Evolutionary conservation across 2,888 invertebrate species (phyloP), one percentile per base, ranked within the genome.

Genomic region (Caenorhabditis wallacei): DNA sequence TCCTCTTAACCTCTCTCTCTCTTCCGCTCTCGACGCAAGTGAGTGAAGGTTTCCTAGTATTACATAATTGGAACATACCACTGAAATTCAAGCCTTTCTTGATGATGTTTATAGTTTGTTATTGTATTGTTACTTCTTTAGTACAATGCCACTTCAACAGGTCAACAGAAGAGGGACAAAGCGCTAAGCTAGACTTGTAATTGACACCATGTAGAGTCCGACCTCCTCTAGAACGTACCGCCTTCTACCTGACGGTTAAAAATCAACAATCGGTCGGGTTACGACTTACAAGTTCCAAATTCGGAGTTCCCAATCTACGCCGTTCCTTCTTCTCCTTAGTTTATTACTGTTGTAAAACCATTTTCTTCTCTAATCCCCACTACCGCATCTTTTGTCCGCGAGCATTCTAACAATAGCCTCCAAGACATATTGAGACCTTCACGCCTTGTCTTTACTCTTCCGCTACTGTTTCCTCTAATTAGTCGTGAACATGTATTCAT

Each of bases 41-140:
- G 30, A 37, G 57, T 57, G 66, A 51, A 63, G 63, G 24, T 54
- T 69, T 24, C 22, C n/a, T 61, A 59, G 66, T 30, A 63, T 69
- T 78, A 78, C 78, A 78, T 78, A 78, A 78, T 78, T 78, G 78
- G 78, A 78, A 78, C 76, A 75, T 22, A 61, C n/a, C 63, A 75
- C 76, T 76, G 76, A 76, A 76, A 76, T 76, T 76, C 76, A 76
- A 76, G 76, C 76, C 61, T 43, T 51, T 70, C 46, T 53, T 37
- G n/a, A 43, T 56, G 26, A 43, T 48, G 66, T 75, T 24, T 63
- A 48, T 59, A 48, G 43, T 64, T 20, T 74, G 64, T 57, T 75
- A 61, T 63, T 40, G 78, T 78, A 78, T 78, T 78, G 78, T 78
- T 69, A 63, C 78, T 59, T 70, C 46, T 69, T 40, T 20, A 35